Percentiles rank a stretch among this genome's conserved stretches.
Conservation (phyloP, 1,140 invertebrate species). For the Zaprionus nigranus region DNA sequence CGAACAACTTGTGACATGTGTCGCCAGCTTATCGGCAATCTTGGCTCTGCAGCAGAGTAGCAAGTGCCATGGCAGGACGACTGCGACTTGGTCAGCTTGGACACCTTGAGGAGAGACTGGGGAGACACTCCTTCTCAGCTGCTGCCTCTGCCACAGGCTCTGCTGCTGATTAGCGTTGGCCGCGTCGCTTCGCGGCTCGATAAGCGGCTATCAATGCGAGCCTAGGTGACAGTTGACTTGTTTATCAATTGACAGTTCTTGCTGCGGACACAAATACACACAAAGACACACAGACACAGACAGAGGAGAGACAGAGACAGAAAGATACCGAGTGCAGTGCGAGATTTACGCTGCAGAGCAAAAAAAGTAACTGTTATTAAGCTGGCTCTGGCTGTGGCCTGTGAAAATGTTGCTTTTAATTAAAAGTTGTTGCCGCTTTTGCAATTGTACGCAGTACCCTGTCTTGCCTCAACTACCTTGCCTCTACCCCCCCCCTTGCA, state of each 20-base stretch:
- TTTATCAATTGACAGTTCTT: constrained; percentile 80
- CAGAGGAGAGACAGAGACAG: neutral
- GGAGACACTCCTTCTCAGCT: constrained; percentile 3
- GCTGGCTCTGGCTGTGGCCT: constrained; percentile 68
- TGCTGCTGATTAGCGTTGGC: constrained; percentile 74
- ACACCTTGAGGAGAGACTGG: constrained; percentile 30
- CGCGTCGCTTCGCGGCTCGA: constrained; percentile 40
- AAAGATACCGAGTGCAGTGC: constrained; percentile 5
- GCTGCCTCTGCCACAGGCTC: constrained; percentile 48
- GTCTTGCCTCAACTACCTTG: neutral
- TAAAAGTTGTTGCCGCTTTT: constrained; percentile 72
- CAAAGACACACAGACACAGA: constrained; percentile 10
- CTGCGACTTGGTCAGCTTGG: constrained; percentile 16
- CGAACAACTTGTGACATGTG: constrained; percentile 79
- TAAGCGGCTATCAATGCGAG: constrained; percentile 73
- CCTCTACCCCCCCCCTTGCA: neutral
- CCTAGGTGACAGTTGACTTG: constrained; percentile 83
- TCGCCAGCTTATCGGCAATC: constrained; percentile 75
- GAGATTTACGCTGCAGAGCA: constrained; percentile 34
- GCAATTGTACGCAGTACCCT: constrained; percentile 43
- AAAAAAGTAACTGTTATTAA: constrained; percentile 77
- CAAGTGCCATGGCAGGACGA: constrained; percentile 41
- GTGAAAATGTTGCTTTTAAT: constrained; percentile 82
- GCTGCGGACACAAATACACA: constrained; percentile 28
- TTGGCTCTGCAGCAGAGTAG: constrained; percentile 15